phyloP scores from a whole-genome alignment of 2,888 invertebrate species.

The Galeruca laticollis region DNA sequence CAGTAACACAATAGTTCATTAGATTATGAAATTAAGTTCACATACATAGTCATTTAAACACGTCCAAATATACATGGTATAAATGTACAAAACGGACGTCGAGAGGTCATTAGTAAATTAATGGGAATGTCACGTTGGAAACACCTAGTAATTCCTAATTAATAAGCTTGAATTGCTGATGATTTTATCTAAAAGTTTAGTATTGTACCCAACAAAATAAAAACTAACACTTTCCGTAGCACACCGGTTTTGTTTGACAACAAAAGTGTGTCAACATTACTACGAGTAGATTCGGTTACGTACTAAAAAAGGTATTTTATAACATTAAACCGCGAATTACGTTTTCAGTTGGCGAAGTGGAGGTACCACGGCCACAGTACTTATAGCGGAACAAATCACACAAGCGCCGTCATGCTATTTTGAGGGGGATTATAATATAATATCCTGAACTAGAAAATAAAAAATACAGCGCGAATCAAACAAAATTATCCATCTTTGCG shows the following conservation, averaged over 20 bases:
- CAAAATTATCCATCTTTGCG: too few species aligned
- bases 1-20: neutral
- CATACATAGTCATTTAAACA: slow-evolving; percentile 11
- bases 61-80: slow-evolving; percentile 2
- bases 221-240: neutral
- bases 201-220: neutral
- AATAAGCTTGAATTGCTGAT: slow-evolving; percentile 20
- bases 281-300: neutral
- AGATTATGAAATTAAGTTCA: slow-evolving; percentile 19
- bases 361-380: slow-evolving; percentile 13
- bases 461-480: too few species aligned
- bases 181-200: slow-evolving; percentile 7
- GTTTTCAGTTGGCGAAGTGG: neutral
- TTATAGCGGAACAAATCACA: slow-evolving; percentile 6
- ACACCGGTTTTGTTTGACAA: slow-evolving; percentile 1
- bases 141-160: slow-evolving; percentile 10
- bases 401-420: neutral
- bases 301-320: neutral
- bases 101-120: slow-evolving; percentile 20
- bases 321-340: neutral
- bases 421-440: neutral
- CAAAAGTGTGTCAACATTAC: neutral
- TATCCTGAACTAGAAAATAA: too few species aligned
- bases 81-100: slow-evolving; percentile 16
- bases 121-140: slow-evolving; percentile 10